Evolutionary conservation across 2,888 invertebrate species (phyloP).

Genomic region (Erebia ligea): DNA sequence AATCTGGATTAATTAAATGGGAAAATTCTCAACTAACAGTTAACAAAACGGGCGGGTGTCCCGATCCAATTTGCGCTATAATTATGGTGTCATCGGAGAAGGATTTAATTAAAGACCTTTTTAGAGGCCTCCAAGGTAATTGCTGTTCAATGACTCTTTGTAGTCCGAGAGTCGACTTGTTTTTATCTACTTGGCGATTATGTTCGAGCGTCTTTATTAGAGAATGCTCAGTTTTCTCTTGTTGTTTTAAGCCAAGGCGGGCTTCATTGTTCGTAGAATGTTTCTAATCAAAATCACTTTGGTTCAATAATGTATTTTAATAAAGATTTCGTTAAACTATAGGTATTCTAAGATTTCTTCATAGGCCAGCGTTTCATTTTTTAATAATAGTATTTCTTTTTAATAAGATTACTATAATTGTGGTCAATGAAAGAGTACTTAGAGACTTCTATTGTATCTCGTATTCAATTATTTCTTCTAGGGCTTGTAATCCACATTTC

Average conservation of each 20-base stretch:
- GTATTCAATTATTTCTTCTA: too few species aligned
- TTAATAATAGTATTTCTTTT: background rate
- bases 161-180: constrained; percentile 69
- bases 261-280: background rate
- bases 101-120: constrained; percentile 82
- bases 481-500: too few species aligned
- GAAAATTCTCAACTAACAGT: constrained; percentile 72
- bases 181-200: constrained; percentile 68
- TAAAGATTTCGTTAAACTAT: background rate
- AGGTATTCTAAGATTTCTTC: background rate
- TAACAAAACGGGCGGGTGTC: constrained; percentile 76
- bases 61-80: constrained; percentile 78
- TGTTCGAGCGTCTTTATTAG: constrained; percentile 50
- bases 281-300: background rate
- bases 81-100: constrained; percentile 83
- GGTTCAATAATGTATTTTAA: background rate
- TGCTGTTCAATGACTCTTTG: constrained; percentile 81
- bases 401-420: background rate
- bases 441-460: too few species aligned
- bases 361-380: background rate
- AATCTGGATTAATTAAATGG: constrained; percentile 66
- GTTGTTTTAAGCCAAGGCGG: background rate
- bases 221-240: constrained; percentile 31
- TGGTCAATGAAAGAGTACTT: background rate
- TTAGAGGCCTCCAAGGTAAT: constrained; percentile 78